Conservation (phyloP, 2,113 vertebrate species). For the Chaetorhynchus papuensis region DNA sequence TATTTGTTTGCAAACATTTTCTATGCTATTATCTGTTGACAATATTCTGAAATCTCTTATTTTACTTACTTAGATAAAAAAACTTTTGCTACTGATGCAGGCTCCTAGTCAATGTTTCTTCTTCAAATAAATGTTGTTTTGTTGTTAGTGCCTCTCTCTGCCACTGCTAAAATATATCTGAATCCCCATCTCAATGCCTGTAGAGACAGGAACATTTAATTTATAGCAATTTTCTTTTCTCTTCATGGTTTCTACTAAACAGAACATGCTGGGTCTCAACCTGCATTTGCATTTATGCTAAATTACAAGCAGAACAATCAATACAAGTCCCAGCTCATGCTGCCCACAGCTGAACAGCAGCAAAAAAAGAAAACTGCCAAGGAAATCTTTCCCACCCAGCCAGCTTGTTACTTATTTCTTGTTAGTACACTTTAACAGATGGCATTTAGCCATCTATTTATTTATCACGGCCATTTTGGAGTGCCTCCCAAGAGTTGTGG, state of each 20-base stretch:
- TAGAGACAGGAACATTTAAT: constrained; percentile 70
- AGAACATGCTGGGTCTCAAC: constrained; percentile 66
- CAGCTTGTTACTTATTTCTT: background rate
- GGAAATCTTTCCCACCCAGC: background rate
- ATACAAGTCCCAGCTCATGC: background rate
- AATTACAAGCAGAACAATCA: constrained; percentile 23
- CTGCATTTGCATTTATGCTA: constrained; percentile 66
- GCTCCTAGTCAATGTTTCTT: constrained; percentile 14
- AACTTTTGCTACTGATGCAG: background rate
- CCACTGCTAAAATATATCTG: constrained; percentile 55
- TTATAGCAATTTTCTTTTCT: constrained; percentile 65
- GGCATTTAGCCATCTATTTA: background rate
- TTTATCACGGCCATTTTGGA: background rate
- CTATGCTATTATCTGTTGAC: background rate
- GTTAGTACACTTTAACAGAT: background rate
- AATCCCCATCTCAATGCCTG: constrained; percentile 55
- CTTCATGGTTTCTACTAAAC: constrained; percentile 58
- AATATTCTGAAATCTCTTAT: background rate
- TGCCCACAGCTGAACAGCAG: background rate
- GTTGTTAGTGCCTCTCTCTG: constrained; percentile 48
- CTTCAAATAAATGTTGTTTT: constrained; percentile 29
- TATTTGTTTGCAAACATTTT: background rate
- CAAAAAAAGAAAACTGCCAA: background rate
- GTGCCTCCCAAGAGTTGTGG: background rate
- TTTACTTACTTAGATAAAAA: constrained; percentile 5